Percentiles rank a stretch among this genome's conserved stretches.
Evolutionary conservation across 2,888 invertebrate species (phyloP).

Genomic region (Campaea margaritaria): DNA sequence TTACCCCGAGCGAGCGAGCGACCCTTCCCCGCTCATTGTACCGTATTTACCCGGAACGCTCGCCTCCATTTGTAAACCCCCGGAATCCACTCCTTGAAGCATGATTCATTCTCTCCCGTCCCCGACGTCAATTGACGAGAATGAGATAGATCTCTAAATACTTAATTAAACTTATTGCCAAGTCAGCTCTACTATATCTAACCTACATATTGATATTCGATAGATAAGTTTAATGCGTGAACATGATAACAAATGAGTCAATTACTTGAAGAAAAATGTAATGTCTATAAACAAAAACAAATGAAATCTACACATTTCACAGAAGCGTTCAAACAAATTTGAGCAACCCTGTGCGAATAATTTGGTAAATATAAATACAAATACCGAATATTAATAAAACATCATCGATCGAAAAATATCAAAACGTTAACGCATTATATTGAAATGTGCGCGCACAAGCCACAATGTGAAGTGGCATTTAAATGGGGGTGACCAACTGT

Average conservation of each 20-base stretch:
- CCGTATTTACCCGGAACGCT: slow-evolving; percentile 81
- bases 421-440: slow-evolving; percentile 68
- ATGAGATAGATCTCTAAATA: slow-evolving; percentile 64
- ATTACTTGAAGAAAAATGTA: slow-evolving; percentile 7
- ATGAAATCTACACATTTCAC: neutral
- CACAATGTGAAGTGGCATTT: slow-evolving; percentile 83
- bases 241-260: slow-evolving; percentile 13
- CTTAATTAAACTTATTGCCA: slow-evolving; percentile 52
- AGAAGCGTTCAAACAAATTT: slow-evolving; percentile 2
- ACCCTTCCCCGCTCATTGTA: slow-evolving; percentile 83
- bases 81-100: slow-evolving; percentile 82
- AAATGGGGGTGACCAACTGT: slow-evolving; percentile 85
- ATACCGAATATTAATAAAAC: slow-evolving; percentile 36
- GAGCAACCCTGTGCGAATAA: slow-evolving; percentile 6
- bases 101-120: slow-evolving; percentile 80
- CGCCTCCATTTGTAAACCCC: slow-evolving; percentile 82
- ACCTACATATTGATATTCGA: slow-evolving; percentile 20
- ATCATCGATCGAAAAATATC: slow-evolving; percentile 63
- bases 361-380: slow-evolving; percentile 16
- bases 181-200: slow-evolving; percentile 3
- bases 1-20: slow-evolving; percentile 76
- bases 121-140: slow-evolving; percentile 72
- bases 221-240: slow-evolving; percentile 18
- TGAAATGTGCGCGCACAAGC: slow-evolving; percentile 80
- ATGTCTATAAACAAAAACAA: too few relatives aligned